Evolutionary conservation across 2,888 invertebrate species (phyloP).

Genomic region (Leucophenga montana): DNA sequence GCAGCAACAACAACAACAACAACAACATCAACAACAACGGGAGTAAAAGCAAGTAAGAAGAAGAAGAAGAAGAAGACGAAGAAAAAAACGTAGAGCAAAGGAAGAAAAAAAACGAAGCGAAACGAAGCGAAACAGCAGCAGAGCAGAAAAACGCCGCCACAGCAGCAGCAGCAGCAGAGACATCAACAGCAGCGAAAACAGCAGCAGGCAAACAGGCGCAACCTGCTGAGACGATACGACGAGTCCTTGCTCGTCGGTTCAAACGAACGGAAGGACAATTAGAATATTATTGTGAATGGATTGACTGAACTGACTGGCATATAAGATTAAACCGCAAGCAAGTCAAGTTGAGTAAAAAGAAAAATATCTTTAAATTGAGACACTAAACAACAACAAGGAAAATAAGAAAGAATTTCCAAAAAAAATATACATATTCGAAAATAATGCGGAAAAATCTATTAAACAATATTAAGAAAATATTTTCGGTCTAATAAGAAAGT

Average conservation of each 20-base stretch:
- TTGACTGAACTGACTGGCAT: constrained; percentile 33
- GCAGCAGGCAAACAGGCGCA: constrained; percentile 65
- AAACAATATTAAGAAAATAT: too few relatives aligned
- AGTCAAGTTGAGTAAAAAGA: constrained; percentile 37
- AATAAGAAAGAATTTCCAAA: neutral
- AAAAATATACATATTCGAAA: neutral
- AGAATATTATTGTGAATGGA: constrained; percentile 35
- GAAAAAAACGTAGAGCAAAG: neutral
- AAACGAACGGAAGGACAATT: constrained; percentile 67
- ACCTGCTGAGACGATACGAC: constrained; percentile 71
- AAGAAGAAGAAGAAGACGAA: too few relatives aligned
- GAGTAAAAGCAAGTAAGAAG: neutral
- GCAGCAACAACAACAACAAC: constrained; percentile 21
- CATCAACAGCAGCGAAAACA: constrained; percentile 39
- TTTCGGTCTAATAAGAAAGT: too few relatives aligned
- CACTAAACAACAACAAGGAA: constrained; percentile 40
- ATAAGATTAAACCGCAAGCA: constrained; percentile 18
- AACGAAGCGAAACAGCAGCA: neutral
- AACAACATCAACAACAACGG: neutral
- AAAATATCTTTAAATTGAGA: constrained; percentile 45
- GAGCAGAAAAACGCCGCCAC: constrained; percentile 21
- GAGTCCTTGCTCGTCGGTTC: constrained; percentile 72
- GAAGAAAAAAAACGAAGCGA: neutral
- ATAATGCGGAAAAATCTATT: neutral
- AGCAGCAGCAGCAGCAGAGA: constrained; percentile 21